Evolutionary conservation across 2,797 vertebrate genomes (phyloP).

Genomic region (Gallirallus australis): DNA sequence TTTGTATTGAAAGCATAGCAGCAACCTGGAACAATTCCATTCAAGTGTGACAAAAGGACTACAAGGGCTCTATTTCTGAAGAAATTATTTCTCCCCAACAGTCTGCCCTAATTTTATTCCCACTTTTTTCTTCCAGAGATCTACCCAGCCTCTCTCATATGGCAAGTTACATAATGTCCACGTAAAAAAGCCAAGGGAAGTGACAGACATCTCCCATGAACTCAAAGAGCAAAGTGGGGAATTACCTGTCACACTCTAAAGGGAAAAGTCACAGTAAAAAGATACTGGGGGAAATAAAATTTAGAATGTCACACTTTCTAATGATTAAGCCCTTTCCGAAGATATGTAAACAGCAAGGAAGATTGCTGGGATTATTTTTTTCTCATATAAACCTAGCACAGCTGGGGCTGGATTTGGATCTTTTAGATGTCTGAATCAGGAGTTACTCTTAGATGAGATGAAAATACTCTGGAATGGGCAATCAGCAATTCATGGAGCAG

Average conservation of each 20-base stretch:
- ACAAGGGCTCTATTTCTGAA: background rate
- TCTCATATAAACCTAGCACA: background rate
- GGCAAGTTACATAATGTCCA: background rate
- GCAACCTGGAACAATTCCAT: background rate
- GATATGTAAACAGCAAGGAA: background rate
- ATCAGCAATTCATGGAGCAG: background rate
- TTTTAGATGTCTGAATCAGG: background rate
- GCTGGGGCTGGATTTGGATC: background rate
- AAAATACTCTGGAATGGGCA: background rate
- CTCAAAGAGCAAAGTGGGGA: background rate
- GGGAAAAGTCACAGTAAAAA: background rate
- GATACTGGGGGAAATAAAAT: background rate
- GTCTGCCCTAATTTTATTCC: background rate
- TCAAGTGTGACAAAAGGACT: background rate
- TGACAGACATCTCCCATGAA: background rate
- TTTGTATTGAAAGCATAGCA: background rate
- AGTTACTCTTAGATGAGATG: background rate
- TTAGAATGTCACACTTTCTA: background rate
- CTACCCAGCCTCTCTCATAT: background rate
- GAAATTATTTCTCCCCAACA: background rate
- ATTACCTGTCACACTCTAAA: background rate
- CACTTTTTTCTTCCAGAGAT: background rate
- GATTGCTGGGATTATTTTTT: background rate
- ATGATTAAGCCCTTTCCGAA: background rate
- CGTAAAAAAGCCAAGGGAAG: background rate